Base-by-base conservation (phyloP, 2,797 vertebrate species). In the Poecilia gillii region DNA sequence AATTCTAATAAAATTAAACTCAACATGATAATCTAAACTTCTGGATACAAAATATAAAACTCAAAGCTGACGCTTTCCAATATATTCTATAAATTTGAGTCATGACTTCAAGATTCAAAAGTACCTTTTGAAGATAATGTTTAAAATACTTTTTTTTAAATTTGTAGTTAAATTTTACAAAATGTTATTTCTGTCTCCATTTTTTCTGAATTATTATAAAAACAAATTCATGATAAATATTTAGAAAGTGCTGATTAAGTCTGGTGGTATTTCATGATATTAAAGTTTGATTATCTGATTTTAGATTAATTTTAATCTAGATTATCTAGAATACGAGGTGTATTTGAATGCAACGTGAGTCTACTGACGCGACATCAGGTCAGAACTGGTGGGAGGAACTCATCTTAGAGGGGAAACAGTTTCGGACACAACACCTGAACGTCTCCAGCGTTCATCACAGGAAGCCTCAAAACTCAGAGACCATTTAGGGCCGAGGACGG, bases 401-500 rank as follows among this genome's bases (percentile, higher is more conserved):
- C 59, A 33, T 33, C n/a, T 62, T 39, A 41, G 36, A 6, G 11
- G 39, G 66, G 25, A 70, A 70, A 70, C 66, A 12, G 39, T 5
- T 13, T 41, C 20, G 39, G 66, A 70, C 66, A 4, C 33, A 36
- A 36, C 31, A 36, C 62, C 62, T 39, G 62, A 39, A 66, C 18
- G 3, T 66, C 28, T 66, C 62, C 33, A 39, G 62, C 3, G 14
- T 36, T 39, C 62, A 20, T 39, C 33, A 39, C 16, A 66, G 16
- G 16, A 14, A 14, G 31, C 12, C 59, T 33, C 13, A 62, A 18
- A 31, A 33, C 59, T n/a, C 14, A n/a, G 28, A 68, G 20, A 68
- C 39, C 11, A 41, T 70, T 43, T n/a, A 12, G 39, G 66, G 39
- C 39, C 9, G 43, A 79, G 86, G 86, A 49, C 45, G 39, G 7